Conservation (phyloP, 2,888 invertebrate species). For the Fragum whitleyi region DNA sequence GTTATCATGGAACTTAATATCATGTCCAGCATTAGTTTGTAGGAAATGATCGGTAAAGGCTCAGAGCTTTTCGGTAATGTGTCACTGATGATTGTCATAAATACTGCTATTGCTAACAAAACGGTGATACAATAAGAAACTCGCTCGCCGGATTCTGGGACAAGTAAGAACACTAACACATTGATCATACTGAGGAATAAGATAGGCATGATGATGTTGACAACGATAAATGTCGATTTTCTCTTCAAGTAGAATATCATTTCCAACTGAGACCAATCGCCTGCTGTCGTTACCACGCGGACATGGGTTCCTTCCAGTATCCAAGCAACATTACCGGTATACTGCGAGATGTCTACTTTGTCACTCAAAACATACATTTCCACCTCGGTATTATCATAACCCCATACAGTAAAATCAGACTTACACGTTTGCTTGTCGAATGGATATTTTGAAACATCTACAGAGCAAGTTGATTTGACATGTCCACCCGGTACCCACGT, state of each 20-base stretch:
- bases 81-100: constrained; percentile 65
- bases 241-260: constrained; percentile 35
- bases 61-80: constrained; percentile 62
- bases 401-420: constrained; percentile 46
- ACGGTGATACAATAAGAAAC: constrained; percentile 66
- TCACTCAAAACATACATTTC: constrained; percentile 20
- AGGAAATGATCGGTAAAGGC: constrained; percentile 61
- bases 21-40: constrained; percentile 52
- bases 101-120: constrained; percentile 66
- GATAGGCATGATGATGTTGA: constrained; percentile 66
- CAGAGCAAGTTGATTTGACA: constrained; percentile 51
- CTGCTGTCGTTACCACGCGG: background rate
- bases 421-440: constrained; percentile 59
- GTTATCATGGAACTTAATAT: constrained; percentile 62
- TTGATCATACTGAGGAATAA: constrained; percentile 64
- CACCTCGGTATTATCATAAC: constrained; percentile 38
- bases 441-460: constrained; percentile 58
- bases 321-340: constrained; percentile 5
- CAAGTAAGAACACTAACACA: constrained; percentile 63
- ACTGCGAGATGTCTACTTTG: background rate
- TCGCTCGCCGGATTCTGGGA: constrained; percentile 65
- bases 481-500: constrained; percentile 48
- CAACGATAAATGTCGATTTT: constrained; percentile 59
- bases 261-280: background rate
- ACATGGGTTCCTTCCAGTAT: background rate